Percentiles rank a stretch among this genome's conserved stretches.
phyloP scores from a whole-genome alignment of 2,113 vertebrate species.

The Antechinus flavipes region DNA sequence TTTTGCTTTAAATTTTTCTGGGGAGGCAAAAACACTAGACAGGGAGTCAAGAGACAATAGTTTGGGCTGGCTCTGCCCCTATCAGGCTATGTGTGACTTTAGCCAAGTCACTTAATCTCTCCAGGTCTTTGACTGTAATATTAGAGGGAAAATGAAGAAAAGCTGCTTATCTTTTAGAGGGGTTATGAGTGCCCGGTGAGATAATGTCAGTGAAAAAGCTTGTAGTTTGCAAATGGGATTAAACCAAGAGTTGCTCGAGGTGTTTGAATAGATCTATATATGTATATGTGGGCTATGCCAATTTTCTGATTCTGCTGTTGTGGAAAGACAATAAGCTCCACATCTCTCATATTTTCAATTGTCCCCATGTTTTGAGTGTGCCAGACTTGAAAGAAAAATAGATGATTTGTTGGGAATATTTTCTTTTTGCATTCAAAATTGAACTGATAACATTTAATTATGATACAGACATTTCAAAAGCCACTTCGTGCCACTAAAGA shows the following conservation, averaged over 20 bases:
- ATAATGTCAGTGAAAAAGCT: neutral
- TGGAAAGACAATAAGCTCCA: neutral
- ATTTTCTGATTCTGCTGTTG: neutral
- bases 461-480: neutral
- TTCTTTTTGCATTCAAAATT: neutral
- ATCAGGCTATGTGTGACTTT: constrained; percentile 8
- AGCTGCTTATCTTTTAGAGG: constrained; percentile 1
- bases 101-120: constrained; percentile 18
- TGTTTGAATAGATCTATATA: neutral
- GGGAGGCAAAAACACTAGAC: neutral
- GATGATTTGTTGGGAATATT: neutral
- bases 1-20: neutral
- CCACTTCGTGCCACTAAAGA: neutral
- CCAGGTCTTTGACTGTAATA: constrained; percentile 32
- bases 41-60: neutral
- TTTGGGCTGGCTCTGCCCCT: neutral
- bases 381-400: neutral
- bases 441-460: neutral
- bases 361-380: neutral
- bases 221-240: neutral
- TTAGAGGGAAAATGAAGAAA: neutral
- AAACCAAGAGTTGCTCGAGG: neutral
- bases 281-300: neutral
- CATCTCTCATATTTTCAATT: neutral
- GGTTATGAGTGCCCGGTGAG: constrained; percentile 22